A percentile compares a stretch with the other conserved stretches of the same genome.
phyloP scores from a whole-genome alignment of 2,797 vertebrate species.

The Manis pentadactyla region DNA sequence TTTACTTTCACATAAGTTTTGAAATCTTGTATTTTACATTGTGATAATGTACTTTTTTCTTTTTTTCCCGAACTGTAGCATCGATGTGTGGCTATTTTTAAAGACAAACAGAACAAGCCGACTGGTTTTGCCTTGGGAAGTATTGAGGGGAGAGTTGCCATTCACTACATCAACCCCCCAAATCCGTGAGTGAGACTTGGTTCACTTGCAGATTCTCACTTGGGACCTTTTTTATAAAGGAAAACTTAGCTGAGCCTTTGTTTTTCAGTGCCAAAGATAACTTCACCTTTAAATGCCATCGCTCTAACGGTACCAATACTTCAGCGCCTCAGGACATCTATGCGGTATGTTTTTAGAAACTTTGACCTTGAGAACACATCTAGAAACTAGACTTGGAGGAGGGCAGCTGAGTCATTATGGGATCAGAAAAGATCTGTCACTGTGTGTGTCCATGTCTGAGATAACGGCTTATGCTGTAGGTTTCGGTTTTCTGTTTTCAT shows the following conservation, averaged over 20 bases:
- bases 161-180: slow-evolving; percentile 98
- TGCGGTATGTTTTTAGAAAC: slow-evolving; percentile 90
- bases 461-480: accelerated
- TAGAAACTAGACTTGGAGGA: neutral
- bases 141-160: slow-evolving; percentile 98
- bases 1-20: accelerated
- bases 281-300: slow-evolving; percentile 99
- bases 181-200: slow-evolving; percentile 93
- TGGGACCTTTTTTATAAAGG: neutral
- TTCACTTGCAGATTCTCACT: neutral
- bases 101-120: slow-evolving; percentile 99
- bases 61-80: slow-evolving; percentile 88
- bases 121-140: slow-evolving; percentile 99
- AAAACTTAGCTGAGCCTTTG: slow-evolving; percentile 1
- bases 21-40: accelerated
- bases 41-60: neutral
- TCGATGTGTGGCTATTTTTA: slow-evolving; percentile 98
- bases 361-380: neutral
- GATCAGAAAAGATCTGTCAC: too few relatives aligned
- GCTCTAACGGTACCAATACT: slow-evolving; percentile 99
- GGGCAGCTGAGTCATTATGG: neutral
- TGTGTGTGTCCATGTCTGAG: neutral
- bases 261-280: slow-evolving; percentile 96
- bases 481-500: neutral
- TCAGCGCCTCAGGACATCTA: slow-evolving; percentile 99